phyloP scores from a whole-genome alignment of 1,140 invertebrate genomes.

The Halotydeus destructor region DNA sequence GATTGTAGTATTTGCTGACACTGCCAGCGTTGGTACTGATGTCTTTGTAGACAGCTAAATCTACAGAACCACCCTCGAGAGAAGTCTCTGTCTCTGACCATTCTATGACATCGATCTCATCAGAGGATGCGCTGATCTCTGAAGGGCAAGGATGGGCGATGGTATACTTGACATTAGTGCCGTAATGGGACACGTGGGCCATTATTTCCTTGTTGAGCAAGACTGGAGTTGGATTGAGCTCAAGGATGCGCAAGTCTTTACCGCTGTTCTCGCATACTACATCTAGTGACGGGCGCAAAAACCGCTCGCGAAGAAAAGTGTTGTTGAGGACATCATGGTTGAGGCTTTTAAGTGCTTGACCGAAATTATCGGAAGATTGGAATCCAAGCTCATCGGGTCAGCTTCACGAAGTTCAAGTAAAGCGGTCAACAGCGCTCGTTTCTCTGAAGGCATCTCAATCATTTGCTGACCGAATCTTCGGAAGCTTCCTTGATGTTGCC shows the following conservation, averaged over 20 bases:
- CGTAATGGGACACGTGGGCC: conserved; percentile 20
- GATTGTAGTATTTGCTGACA: too few relatives aligned
- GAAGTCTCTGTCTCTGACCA: conserved; percentile 31
- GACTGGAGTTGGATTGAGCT: conserved; percentile 30
- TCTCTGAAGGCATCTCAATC: conserved; percentile 7
- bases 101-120: too few relatives aligned
- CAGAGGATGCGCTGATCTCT: conserved; percentile 1
- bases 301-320: conserved; percentile 11
- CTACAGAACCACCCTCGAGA: conserved; percentile 13
- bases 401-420: conserved; percentile 1
- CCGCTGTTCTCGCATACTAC: conserved; percentile 54
- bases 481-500: conserved; percentile 16
- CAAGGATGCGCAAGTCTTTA: conserved; percentile 49
- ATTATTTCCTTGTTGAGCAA: conserved; percentile 19
- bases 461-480: too few relatives aligned
- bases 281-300: conserved; percentile 36
- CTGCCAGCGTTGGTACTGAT: conserved; percentile 9
- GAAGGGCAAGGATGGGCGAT: conserved; percentile 20
- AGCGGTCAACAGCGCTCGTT: conserved; percentile 10
- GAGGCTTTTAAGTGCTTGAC: conserved; percentile 4
- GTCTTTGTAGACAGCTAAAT: conserved; percentile 24
- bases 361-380: conserved; percentile 13
- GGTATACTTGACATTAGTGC: conserved; percentile 26
- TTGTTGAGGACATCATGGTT: conserved; percentile 10
- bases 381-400: neutral